Percentiles rank a stretch among this genome's conserved stretches.
phyloP scores from a whole-genome alignment of 2,113 vertebrate genomes.

The Thalassarche chlororhynchos region DNA sequence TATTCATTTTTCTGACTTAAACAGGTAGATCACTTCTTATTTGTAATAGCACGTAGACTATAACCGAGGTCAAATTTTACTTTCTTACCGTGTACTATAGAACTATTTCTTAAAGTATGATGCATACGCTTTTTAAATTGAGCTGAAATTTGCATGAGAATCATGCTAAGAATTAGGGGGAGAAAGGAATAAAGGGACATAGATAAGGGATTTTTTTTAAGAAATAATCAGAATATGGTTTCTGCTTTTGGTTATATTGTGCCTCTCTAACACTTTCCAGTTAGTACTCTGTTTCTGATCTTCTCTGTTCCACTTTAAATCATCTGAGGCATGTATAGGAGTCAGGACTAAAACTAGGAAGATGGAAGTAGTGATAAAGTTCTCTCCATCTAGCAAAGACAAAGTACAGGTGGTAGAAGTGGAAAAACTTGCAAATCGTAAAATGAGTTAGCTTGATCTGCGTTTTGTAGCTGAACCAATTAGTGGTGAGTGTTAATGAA shows the following conservation, averaged over 20 bases:
- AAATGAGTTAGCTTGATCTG: not conserved
- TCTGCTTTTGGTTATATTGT: not conserved
- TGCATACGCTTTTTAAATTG: not conserved
- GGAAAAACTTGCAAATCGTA: not conserved
- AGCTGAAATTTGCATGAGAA: not conserved
- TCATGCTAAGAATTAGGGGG: not conserved
- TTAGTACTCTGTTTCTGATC: not conserved
- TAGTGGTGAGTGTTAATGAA: not conserved
- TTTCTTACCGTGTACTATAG: not conserved
- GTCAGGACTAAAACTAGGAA: not conserved
- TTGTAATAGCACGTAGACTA: not conserved
- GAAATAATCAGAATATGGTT: not conserved
- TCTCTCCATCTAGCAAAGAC: not conserved
- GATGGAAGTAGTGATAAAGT: not conserved
- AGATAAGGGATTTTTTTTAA: not conserved
- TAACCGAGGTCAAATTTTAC: not conserved
- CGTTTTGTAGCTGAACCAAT: rapidly evolving
- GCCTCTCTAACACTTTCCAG: not conserved
- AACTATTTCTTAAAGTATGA: not conserved
- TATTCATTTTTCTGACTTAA: not conserved
- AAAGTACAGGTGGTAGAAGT: not conserved
- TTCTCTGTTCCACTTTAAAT: not conserved
- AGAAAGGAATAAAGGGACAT: not conserved
- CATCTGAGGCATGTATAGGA: not conserved
- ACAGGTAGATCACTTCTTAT: not conserved